Conservation (phyloP, 2,797 vertebrate species). For the Cryptoprocta ferox region DNA sequence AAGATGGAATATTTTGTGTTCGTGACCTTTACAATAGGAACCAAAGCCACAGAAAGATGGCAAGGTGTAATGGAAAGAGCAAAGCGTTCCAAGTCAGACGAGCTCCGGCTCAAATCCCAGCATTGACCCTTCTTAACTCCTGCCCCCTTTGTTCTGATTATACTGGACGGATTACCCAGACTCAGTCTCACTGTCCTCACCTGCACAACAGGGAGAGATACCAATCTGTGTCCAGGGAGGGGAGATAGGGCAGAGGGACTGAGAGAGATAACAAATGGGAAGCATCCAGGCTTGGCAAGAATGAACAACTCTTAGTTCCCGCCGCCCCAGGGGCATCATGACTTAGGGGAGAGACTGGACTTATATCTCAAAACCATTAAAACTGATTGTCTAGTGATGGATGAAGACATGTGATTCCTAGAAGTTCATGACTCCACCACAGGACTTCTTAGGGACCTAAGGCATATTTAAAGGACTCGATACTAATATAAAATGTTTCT, state of each 20-base stretch:
- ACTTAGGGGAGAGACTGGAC: not conserved
- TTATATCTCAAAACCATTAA: not conserved
- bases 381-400: not conserved
- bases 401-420: not conserved
- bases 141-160: not conserved
- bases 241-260: not conserved
- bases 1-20: not conserved
- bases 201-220: not conserved
- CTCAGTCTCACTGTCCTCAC: not conserved
- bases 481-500: not conserved
- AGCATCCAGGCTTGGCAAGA: not conserved
- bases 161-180: not conserved
- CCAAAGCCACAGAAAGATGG: not conserved
- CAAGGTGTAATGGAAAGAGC: rapidly evolving
- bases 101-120: not conserved
- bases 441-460: not conserved
- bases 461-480: not conserved
- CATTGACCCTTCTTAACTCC: not conserved
- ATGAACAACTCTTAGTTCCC: not conserved
- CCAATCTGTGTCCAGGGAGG: rapidly evolving
- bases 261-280: rapidly evolving
- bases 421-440: not conserved
- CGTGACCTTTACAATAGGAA: constrained; percentile 60
- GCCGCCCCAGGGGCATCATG: not conserved
- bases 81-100: not conserved